Conservation (phyloP, 2,113 vertebrate genomes). For the Alces alces region DNA sequence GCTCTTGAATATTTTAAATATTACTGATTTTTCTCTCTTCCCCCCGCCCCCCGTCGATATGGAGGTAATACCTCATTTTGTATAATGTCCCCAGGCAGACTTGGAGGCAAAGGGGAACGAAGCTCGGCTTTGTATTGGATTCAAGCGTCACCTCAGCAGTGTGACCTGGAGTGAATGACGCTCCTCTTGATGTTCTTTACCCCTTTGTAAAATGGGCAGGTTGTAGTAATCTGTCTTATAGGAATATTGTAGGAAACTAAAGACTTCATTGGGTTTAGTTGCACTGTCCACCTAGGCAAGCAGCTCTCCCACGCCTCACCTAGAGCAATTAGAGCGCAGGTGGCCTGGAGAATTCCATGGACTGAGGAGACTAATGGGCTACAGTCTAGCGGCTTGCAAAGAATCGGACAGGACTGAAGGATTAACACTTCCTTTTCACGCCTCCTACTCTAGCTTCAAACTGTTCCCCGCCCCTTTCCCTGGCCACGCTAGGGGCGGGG, state of each 20-base stretch:
- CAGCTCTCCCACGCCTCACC: neutral
- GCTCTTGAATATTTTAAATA: neutral
- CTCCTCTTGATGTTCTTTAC: neutral
- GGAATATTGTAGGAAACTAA: neutral
- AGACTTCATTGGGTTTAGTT: neutral
- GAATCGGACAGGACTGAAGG: neutral
- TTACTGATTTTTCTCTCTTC: neutral
- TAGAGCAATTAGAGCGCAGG: rapidly evolving
- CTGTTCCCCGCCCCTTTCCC: neutral
- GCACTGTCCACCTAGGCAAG: neutral
- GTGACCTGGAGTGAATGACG: neutral
- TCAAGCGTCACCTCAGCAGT: neutral
- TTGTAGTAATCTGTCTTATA: neutral
- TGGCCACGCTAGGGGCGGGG: slow-evolving; percentile 24
- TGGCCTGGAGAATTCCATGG: neutral
- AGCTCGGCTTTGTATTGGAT: neutral
- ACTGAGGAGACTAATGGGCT: neutral
- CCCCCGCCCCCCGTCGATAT: neutral
- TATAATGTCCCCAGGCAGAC: neutral
- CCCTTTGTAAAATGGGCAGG: neutral
- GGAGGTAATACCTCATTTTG: neutral
- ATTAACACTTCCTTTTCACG: neutral
- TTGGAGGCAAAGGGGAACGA: neutral
- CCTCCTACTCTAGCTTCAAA: neutral
- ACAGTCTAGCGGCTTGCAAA: neutral